These are phyloP conservation scores for Ataeniobius toweri DNA, from an alignment of 2,797 vertebrate genomes.

Conservation along the genomic window DNA sequence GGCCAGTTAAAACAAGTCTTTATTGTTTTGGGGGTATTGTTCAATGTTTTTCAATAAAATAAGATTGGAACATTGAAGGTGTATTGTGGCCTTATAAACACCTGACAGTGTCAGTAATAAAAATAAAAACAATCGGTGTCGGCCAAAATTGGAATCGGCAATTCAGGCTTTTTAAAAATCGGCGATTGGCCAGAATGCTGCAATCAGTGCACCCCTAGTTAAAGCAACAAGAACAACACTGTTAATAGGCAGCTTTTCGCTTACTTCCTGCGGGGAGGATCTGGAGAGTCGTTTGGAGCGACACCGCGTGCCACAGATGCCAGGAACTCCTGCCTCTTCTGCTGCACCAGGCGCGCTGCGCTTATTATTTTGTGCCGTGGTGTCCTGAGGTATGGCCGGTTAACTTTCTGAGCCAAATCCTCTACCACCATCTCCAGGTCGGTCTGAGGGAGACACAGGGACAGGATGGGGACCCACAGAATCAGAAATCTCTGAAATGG, in stretches of 20 bases:
- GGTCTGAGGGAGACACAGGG: constrained; percentile 80
- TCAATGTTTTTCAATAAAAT: too few relatives aligned
- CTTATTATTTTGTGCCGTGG: constrained; percentile 97
- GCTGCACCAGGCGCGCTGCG: constrained; percentile 94
- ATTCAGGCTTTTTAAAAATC: too few relatives aligned
- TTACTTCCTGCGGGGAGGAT: constrained; percentile 93
- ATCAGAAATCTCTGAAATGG: not conserved
- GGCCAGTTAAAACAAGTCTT: too few relatives aligned
- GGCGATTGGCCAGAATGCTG: too few relatives aligned
- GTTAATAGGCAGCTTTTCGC: not conserved
- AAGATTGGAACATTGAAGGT: too few relatives aligned
- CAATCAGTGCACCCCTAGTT: too few relatives aligned
- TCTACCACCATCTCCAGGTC: constrained; percentile 99
- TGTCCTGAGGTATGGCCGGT: constrained; percentile 96
- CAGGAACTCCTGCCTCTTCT: constrained; percentile 97
- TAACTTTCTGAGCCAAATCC: constrained; percentile 98
- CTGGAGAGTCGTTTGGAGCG: constrained; percentile 96
- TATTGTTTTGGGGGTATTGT: too few relatives aligned
- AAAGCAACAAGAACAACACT: not conserved
- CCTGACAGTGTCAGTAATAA: too few relatives aligned
- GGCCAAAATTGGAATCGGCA: too few relatives aligned
- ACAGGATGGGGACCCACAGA: not conserved
- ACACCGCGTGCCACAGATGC: constrained; percentile 96
- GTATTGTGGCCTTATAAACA: too few relatives aligned
- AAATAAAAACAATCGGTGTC: too few relatives aligned